Percentiles rank a stretch among this genome's conserved stretches.
These are phyloP conservation scores for Stomatorhinus walkeri DNA, from an alignment of 2,797 vertebrate genomes.

Conservation along the genomic window DNA sequence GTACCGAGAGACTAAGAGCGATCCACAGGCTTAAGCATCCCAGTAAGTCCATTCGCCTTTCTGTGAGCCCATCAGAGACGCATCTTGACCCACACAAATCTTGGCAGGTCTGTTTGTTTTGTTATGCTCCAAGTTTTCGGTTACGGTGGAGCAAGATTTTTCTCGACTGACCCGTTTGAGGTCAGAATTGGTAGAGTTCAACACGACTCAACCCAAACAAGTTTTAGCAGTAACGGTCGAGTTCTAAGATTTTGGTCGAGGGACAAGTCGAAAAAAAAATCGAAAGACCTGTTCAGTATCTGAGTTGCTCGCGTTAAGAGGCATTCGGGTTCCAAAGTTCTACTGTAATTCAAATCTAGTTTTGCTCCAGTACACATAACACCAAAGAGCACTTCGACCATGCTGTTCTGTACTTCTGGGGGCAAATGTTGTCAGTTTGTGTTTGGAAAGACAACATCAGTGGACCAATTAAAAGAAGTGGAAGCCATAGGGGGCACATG, in stretches of 20 bases:
- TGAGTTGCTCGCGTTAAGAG: background rate
- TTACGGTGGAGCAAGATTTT: background rate
- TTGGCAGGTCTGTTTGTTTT: background rate
- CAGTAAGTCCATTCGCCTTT: background rate
- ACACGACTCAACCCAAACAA: background rate
- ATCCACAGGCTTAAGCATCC: background rate
- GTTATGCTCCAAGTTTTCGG: background rate
- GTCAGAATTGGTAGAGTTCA: background rate
- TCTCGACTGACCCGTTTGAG: background rate
- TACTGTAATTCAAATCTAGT: constrained; percentile 34
- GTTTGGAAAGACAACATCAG: constrained; percentile 10
- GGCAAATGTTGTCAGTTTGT: constrained; percentile 28
- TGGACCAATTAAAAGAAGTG: constrained; percentile 15
- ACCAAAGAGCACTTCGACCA: constrained; percentile 25
- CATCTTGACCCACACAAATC: background rate
- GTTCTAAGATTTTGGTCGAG: background rate
- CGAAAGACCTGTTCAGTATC: background rate
- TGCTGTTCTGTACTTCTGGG: constrained; percentile 30
- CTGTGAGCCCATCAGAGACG: background rate
- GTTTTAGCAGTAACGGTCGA: background rate
- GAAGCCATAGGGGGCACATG: constrained; percentile 32
- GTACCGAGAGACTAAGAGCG: background rate
- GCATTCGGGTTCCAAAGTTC: background rate
- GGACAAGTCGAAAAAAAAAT: background rate
- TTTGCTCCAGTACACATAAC: constrained; percentile 33